Base-by-base conservation (phyloP, 2,113 vertebrate genomes). In the Felis chaus region DNA sequence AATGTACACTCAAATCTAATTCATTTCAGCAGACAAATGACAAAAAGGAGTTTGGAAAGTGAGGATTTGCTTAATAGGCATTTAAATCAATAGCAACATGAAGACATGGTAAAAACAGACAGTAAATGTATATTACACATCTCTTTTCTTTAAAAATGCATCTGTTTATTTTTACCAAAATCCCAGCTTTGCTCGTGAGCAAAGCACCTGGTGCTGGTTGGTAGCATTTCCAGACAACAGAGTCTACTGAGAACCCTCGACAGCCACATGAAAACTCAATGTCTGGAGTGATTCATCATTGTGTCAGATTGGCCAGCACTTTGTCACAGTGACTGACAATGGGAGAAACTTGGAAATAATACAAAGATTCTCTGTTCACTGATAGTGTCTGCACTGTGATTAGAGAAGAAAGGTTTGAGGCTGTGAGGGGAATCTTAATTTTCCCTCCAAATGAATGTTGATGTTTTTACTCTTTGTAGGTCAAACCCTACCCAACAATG, bases 251-350 rank as follows among this genome's bases (percentile, higher is more conserved):
- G 98, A 99, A 99, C 98, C 98, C 98, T 99, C 99, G 98, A 99
- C 99, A 99, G 99, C 97, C 98, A 98, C 98, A 99, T 99, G 99
- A 99, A 98, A 99, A 99, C 99, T 99, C 99, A 99, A 97, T 99
- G 99, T 99, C 99, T 99, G 98, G 98, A 99, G 99, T 99, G 99
- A 99, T 99, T 99, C 99, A 99, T 99, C 99, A 99, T 99, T 99
- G 98, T 99, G 99, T 99, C 99, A 99, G 99, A 98, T 99, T 99
- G 99, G 99, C 99, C 99, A 99, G 99, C 99, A 99, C 99, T 99
- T 99, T 99, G 98, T 99, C 99, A 99, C 99, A 99, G 99, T 98
- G 99, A 99, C 99, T 99, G 99, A 99, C 99, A 99, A 98, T 98
- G 98, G 99, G 98, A 98, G 99, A 99, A 99, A 99, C 99, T 99